Evolutionary conservation across 1,140 invertebrate genomes (phyloP).

Genomic region (Coenobita brevimanus): DNA sequence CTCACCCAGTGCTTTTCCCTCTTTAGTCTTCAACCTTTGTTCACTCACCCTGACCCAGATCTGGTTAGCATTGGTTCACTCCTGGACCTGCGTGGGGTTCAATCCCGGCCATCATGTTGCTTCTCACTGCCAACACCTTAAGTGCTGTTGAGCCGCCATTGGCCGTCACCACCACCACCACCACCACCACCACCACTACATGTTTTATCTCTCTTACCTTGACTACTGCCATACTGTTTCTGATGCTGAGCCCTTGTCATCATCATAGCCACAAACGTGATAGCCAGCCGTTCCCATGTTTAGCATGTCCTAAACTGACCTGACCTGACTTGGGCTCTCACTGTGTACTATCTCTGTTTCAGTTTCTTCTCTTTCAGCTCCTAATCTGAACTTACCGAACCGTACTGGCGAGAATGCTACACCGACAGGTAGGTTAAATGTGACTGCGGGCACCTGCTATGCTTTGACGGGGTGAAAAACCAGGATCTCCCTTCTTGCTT

Average conservation of each 20-base stretch:
- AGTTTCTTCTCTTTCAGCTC: conserved; percentile 70
- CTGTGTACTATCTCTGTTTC: conserved; percentile 68
- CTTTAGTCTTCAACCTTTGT: conserved; percentile 21
- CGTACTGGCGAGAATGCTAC: conserved; percentile 66
- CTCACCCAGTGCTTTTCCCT: conserved; percentile 30
- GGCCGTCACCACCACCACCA: conserved; percentile 8
- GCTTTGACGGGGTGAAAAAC: conserved; percentile 63
- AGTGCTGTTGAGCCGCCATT: conserved; percentile 34
- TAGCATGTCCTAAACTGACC: conserved; percentile 63
- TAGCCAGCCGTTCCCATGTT: conserved; percentile 63
- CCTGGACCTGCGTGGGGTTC: conserved; percentile 43
- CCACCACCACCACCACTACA: conserved; percentile 42
- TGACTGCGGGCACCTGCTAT: conserved; percentile 56
- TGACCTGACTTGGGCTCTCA: conserved; percentile 68
- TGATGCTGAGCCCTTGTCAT: conserved; percentile 66
- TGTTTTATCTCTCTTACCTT: conserved; percentile 30
- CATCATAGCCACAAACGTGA: conserved; percentile 53
- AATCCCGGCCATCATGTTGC: conserved; percentile 41
- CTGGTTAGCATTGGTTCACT: conserved; percentile 41
- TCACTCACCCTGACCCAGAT: conserved; percentile 40
- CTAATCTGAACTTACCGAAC: conserved; percentile 69
- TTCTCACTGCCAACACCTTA: conserved; percentile 50
- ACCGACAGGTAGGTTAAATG: conserved; percentile 68
- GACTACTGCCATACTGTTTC: conserved; percentile 60
- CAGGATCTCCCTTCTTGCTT: conserved; percentile 45